Evolutionary conservation across 1,140 invertebrate species (phyloP).

Genomic region (Phocides pigmalion): DNA sequence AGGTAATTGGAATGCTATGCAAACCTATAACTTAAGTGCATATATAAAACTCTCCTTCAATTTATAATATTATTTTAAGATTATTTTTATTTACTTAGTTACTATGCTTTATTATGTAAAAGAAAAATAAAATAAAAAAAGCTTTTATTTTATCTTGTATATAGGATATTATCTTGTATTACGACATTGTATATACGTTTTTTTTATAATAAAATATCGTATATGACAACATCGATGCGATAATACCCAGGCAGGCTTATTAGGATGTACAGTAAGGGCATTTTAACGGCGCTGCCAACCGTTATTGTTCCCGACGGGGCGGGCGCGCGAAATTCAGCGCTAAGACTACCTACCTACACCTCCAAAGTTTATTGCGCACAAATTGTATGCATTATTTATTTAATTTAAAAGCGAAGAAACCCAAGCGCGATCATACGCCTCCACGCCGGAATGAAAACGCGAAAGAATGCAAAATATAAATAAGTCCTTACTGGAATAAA

Average conservation of each 20-base stretch:
- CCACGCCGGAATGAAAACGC: slow-evolving; percentile 63
- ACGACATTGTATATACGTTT: no score
- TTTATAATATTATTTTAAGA: no score
- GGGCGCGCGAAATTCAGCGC: slow-evolving; percentile 66
- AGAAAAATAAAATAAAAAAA: no score
- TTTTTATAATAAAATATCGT: no score
- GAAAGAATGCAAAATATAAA: slow-evolving; percentile 65
- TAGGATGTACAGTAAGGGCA: slow-evolving; percentile 23
- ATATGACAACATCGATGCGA: no score
- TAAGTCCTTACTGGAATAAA: slow-evolving; percentile 35
- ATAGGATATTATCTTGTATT: no score
- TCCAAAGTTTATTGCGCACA: slow-evolving; percentile 77
- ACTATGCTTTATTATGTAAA: no score
- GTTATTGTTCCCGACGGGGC: slow-evolving; percentile 73
- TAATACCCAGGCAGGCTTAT: neutral
- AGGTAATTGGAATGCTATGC: no score
- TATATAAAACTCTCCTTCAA: no score
- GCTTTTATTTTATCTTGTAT: no score
- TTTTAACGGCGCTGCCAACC: slow-evolving; percentile 53
- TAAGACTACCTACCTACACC: slow-evolving; percentile 71
- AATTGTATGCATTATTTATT: slow-evolving; percentile 83
- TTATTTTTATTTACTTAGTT: no score
- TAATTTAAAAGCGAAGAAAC: slow-evolving; percentile 82
- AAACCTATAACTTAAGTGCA: no score
- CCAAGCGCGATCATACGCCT: slow-evolving; percentile 69